Conservation (phyloP, 2,888 invertebrate species). For the Meganola albula region DNA sequence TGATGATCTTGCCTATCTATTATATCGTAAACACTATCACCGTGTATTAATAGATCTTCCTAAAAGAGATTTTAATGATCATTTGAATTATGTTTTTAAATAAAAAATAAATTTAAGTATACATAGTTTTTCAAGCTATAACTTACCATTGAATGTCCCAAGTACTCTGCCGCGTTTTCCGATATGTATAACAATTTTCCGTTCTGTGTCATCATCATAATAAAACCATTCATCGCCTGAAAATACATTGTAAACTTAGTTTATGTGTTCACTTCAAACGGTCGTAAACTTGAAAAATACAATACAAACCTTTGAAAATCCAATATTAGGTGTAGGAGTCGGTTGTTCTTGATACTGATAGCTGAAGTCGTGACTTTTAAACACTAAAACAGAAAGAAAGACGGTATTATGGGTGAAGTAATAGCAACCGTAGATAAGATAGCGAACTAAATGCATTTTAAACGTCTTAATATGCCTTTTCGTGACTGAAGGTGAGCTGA, state of each 20-base stretch:
- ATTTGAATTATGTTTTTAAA: too few species aligned
- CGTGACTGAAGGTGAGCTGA: constrained; percentile 72
- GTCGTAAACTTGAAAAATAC: constrained; percentile 48
- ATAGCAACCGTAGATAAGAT: constrained; percentile 71
- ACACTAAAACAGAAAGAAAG: constrained; percentile 86
- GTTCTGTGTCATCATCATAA: constrained; percentile 98
- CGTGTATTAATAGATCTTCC: constrained; percentile 99
- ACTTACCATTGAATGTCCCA: constrained; percentile 99
- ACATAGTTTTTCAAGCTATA: too few species aligned
- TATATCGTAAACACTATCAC: constrained; percentile 99
- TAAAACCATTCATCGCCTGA: constrained; percentile 97
- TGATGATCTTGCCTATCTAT: constrained; percentile 99
- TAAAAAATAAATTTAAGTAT: too few species aligned
- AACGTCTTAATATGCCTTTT: constrained; percentile 73
- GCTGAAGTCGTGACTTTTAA: constrained; percentile 87
- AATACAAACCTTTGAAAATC: constrained; percentile 90
- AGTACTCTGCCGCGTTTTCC: constrained; percentile 98
- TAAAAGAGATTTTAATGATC: too few species aligned
- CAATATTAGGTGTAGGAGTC: constrained; percentile 88
- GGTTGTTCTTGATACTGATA: constrained; percentile 82
- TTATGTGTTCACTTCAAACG: constrained; percentile 37
- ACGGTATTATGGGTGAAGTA: constrained; percentile 71
- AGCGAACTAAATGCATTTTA: constrained; percentile 73
- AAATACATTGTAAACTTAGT: constrained; percentile 61
- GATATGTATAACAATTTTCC: constrained; percentile 98